Base-by-base conservation (phyloP, 2,797 vertebrate genomes). In the Xiphorhynchus erythropygius region DNA sequence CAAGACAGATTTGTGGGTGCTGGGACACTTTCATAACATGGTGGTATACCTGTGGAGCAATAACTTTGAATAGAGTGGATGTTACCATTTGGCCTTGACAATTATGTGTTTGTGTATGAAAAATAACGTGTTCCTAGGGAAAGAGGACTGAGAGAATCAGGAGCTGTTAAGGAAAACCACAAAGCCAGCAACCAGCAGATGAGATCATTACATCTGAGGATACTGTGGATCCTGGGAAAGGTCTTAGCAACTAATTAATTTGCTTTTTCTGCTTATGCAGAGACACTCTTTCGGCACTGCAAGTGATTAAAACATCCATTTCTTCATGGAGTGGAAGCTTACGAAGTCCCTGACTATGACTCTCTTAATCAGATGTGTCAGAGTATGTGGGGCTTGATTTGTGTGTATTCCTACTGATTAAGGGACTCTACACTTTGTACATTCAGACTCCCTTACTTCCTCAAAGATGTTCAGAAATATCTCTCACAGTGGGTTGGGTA, bases 151-250 rank as follows among this genome's bases (percentile, higher is more conserved):
- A 64, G 50, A 80, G 46, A 47, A 86, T 23, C 3, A 0, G 13
- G 22, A 70, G 33, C 0, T 63, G 32, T 49, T 87, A 82, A 69
- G 53, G 76, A 71, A 33, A 82, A 55, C 52, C 73, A 52, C 64
- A 79, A 83, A 88, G 57, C 70, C 76, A 84, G 74, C 14, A 71
- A 88, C 42, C 28, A 79, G 42, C 52, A 52, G 82, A 90, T 94
- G 90, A 97, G 59, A 71, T 93, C 93, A 89, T 71, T 35, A 44
- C 63, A 28, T 90, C 78, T 90, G 68, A 89, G 77, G 81, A 23
- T 46, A 77, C 52, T 77, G 75, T 35, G 71, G 52, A 71, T 79
- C 90, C 60, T 76, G 74, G 63, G 88, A 82, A 93, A 90, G 49
- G 41, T 67, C 52, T 94, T 80, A 56, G 52, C 24, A 74, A 57